Evolutionary conservation across 2,797 vertebrate species (phyloP), one percentile per base, ranked within the genome.

Genomic region (Pteropus rufus): DNA sequence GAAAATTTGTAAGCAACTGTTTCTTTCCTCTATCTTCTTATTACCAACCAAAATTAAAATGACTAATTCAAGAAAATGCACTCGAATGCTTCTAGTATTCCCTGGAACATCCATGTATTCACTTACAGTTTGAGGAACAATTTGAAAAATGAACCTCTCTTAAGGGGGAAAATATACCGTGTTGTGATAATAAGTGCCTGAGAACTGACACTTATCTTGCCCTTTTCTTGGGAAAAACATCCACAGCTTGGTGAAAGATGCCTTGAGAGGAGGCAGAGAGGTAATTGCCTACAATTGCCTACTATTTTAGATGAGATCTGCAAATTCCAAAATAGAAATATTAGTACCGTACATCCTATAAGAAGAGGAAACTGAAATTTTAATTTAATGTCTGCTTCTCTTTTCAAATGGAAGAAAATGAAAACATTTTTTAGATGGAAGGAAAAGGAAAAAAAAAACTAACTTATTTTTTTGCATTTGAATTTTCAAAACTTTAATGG

Each of bases 231-330:
- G 41, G 41, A 84, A 91, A 92, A 60, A 94, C 73, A 88, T 19
- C 26, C 34, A 60, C 8, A 60, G 41, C 15, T 72, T 6, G 16
- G 19, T 64, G 49, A 89, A 29, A 84, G 52, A 58, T 18, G 23
- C 21, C 39, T 31, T 58, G 29, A 77, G 73, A 96, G 41, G 12
- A 94, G 56, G 24, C 31, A 92, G 26, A 16, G 2, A 83, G 34
- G 81, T 85, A 93, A 93, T 73, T 95, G 31, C 31, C 72, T 95
- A 24, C 29, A 93, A 92, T 73, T 95, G 31, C 31, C 72, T 95
- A 24, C n/a, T 93, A 26, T 92, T 96, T 91, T 60, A 79, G 65
- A 73, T 92, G 24, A 96, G 39, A 39, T 96, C 72, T 69, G 62
- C 72, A 96, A 76, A 93, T 92, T 95, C 93, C 72, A 85, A 72